Evolutionary conservation across 1,140 invertebrate species (phyloP), one percentile per base, ranked within the genome.

Genomic region (Spodoptera frugiperda): DNA sequence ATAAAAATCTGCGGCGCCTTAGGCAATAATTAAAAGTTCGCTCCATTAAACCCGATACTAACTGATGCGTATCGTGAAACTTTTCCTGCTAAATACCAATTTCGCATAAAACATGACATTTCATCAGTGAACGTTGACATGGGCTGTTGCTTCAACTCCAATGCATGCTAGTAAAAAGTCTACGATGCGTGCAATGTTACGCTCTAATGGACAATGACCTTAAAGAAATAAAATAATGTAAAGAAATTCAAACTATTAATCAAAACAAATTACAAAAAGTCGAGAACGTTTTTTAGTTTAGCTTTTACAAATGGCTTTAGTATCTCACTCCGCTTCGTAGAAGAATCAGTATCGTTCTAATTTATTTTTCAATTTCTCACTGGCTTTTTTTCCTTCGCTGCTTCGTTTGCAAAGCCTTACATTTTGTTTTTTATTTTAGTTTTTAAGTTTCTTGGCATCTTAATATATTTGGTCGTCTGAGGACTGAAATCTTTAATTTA

Each of bases 331-430:
- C 53, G 17, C 33, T 2, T 33, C 10, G 30, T 21, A 44, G 25
- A 71, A 19, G 15, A 55, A 44, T 30, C 25, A 12, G 49, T 39
- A 17, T 55, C 53, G 12, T 49, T 61, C 30, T 73, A 48, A 73
- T 73, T 73, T 73, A 73, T 73, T 73, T 73, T 73, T 73, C 71
- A 73, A 73, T 73, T 59, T 72, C 33, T 61, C 44, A 48, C 44
- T 17, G 54, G 54, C 19, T 12, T 59, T 73, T 73, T 73, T 61
- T 61, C 71, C 21, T 59, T 55, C 46, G 39, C 39, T 44, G 10
- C 44, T 30, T 12, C 44, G 25, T 71, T 33, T 55, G 17, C 17
- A 30, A 57, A 72, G 53, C 53, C 46, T 48, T 48, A 3, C 44
- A 61, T 48, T 73, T 57, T 33, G 48, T 61, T 59, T 73, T 73